Percentiles rank a stretch among this genome's conserved stretches.
Conservation (phyloP, 2,797 vertebrate species). For the Sus cebifrons region DNA sequence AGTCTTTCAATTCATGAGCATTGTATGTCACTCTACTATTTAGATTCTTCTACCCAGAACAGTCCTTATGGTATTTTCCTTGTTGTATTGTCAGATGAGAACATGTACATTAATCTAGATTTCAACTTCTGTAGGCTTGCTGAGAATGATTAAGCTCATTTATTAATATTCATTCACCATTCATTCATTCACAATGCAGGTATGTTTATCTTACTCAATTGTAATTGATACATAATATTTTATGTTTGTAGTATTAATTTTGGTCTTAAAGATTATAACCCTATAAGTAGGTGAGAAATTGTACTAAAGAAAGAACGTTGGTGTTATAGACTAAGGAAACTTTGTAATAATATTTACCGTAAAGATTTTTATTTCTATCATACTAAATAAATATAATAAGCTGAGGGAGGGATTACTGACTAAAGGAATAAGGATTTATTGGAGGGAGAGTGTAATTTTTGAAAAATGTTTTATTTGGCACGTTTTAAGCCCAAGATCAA, state of each 20-base stretch:
- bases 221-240: slow-evolving; percentile 12
- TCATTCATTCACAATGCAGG: not conserved
- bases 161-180: not conserved
- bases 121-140: not conserved
- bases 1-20: not conserved
- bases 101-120: not conserved
- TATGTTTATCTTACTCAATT: slow-evolving; percentile 30
- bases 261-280: not conserved
- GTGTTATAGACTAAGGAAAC: not conserved
- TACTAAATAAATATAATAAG: not conserved
- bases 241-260: not conserved
- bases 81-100: slow-evolving; percentile 10
- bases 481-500: not conserved
- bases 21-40: not conserved
- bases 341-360: not conserved
- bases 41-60: slow-evolving; percentile 21
- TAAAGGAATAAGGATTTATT: not conserved
- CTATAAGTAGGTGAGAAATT: not conserved
- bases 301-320: not conserved
- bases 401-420: not conserved
- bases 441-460: not conserved
- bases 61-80: not conserved
- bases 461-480: not conserved
- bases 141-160: not conserved
- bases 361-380: not conserved